phyloP scores from a whole-genome alignment of 2,113 vertebrate species.

The Agapornis roseicollis region DNA sequence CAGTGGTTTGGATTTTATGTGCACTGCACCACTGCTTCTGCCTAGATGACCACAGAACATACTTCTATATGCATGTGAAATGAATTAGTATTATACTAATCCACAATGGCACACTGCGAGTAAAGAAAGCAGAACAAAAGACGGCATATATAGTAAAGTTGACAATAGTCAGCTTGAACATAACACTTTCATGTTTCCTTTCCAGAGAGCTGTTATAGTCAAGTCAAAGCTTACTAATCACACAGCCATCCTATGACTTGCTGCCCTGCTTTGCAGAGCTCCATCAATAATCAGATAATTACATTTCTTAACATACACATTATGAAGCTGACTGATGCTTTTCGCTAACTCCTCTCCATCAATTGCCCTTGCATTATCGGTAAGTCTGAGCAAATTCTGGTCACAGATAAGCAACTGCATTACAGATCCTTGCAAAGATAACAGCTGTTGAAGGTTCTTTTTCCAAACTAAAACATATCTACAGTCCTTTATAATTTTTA shows the following conservation, averaged over 20 bases:
- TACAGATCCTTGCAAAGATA: neutral
- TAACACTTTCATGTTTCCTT: neutral
- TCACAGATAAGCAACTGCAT: neutral
- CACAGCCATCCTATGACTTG: neutral
- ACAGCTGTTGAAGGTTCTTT: neutral
- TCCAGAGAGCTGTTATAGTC: neutral
- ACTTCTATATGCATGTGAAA: neutral
- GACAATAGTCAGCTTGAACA: neutral
- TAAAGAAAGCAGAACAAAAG: neutral
- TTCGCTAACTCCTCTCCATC: neutral
- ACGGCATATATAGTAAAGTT: neutral
- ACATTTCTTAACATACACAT: neutral
- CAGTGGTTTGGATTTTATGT: fast-evolving
- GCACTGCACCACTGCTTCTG: neutral
- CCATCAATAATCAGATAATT: neutral
- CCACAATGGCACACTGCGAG: neutral
- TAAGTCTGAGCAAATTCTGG: neutral
- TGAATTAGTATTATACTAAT: neutral
- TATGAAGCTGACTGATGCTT: neutral
- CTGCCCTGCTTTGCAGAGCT: neutral
- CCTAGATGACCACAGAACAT: neutral
- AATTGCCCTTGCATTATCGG: neutral
- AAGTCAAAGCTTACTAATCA: neutral
- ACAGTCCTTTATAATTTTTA: neutral
- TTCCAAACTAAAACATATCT: neutral